Conservation (phyloP, 2,888 invertebrate species). For the Mythimna lalbum region DNA sequence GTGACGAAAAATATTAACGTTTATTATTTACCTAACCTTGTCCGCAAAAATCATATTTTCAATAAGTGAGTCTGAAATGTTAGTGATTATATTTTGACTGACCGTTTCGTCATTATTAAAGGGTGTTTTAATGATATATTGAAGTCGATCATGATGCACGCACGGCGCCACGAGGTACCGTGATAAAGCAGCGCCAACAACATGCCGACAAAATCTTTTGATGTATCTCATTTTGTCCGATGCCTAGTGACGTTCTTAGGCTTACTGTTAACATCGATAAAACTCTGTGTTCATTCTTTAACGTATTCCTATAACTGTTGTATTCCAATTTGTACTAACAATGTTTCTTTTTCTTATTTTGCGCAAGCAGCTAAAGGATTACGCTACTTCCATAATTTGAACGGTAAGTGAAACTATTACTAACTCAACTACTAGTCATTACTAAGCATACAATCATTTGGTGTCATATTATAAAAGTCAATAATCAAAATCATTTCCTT, state of each 20-base stretch:
- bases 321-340: constrained; percentile 6
- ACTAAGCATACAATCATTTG: neutral
- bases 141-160: neutral
- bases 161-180: neutral
- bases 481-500: neutral
- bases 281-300: neutral
- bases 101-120: neutral
- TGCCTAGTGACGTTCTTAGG: neutral
- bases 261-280: constrained; percentile 9
- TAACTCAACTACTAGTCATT: neutral
- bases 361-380: constrained; percentile 33
- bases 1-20: neutral
- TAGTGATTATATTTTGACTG: constrained; percentile 1
- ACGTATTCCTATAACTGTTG: neutral
- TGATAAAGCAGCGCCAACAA: constrained; percentile 5
- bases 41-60: neutral
- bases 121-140: constrained; percentile 2
- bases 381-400: neutral
- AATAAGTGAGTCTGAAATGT: neutral
- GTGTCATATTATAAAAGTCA: neutral
- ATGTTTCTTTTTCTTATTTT: constrained; percentile 13
- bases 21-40: neutral
- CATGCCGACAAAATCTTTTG: constrained; percentile 22
- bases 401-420: constrained; percentile 21
- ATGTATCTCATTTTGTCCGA: constrained; percentile 12